Base-by-base conservation (phyloP, 2,888 invertebrate genomes). In the Lamellibrachia columna region DNA sequence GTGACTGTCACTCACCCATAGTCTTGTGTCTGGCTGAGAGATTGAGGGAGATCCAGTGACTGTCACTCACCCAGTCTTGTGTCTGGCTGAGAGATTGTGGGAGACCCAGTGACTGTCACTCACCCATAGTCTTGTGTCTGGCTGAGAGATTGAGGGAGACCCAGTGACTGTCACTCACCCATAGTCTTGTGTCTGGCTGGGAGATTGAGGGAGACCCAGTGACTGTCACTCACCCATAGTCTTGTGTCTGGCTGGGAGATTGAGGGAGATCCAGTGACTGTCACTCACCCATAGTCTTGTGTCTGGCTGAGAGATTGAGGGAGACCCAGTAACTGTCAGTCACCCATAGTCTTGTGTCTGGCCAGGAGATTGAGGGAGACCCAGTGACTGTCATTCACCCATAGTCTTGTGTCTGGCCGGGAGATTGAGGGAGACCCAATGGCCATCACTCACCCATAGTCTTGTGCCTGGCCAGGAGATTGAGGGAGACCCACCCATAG, bases 181-280 rank as follows among this genome's bases (percentile, higher is more conserved):
- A 96, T 93, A 40, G 93, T 93, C 92, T 94, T 94, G 95, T 96
- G 90, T 92, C 96, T 97, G 96, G 7, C 97, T 96, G 98, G 98
- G 75, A 99, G 96, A 96, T 98, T 98, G 53, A 97, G 97, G 0
- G 98, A 98, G 15, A 98, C n/a, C n/a, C n/a, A n/a, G n/a, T n/a
- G n/a, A n/a, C n/a, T n/a, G n/a, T 7, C 55, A 55, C 55, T 28
- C 28, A 55, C 7, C 9, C 55, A 55, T 55, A 7, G 9, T 55
- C 9, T 55, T 6, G 22, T 15, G 75, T 6, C 15, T 2, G 22
- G 75, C 15, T 15, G 75, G 75, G 22, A 15, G 11, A 6, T 15
- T 15, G 15, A 75, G 22, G 0, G 75, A 75, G 75, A n/a, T n/a
- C n/a, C n/a, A n/a, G n/a, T n/a, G n/a, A n/a, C n/a, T n/a, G n/a